Conservation (phyloP, 2,888 invertebrate genomes). For the Tinea pellionella region DNA sequence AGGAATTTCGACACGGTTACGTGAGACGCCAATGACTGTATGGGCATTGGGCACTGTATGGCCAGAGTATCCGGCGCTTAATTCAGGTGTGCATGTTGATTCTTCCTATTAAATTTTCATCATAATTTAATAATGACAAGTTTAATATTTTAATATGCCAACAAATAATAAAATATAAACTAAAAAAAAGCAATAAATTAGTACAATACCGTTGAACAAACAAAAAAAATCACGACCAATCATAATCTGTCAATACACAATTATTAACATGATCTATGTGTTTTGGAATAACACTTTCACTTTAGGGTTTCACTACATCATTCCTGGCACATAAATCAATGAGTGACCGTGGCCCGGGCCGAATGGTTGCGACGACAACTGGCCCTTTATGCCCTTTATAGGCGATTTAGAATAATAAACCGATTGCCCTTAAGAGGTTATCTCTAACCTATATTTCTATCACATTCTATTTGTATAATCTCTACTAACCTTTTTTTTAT, state of each 20-base stretch:
- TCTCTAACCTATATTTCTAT: neutral
- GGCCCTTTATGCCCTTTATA: constrained; percentile 38
- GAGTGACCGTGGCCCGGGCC: constrained; percentile 21
- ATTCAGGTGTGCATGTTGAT: no score
- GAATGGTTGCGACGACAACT: constrained; percentile 23
- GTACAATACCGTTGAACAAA: neutral
- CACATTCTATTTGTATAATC: neutral
- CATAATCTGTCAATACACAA: constrained; percentile 52
- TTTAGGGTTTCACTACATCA: constrained; percentile 25
- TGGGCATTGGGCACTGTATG: no score
- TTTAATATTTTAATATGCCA: no score
- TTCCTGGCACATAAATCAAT: constrained; percentile 52
- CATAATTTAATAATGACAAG: no score
- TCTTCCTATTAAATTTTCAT: no score
- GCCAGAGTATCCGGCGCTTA: no score
- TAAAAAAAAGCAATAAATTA: neutral
- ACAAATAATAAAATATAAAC: neutral
- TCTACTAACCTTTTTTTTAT: no score
- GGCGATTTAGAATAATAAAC: constrained; percentile 26
- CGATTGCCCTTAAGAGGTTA: constrained; percentile 9
- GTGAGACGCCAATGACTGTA: no score
- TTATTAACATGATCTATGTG: constrained; percentile 51
- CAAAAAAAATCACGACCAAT: constrained; percentile 4
- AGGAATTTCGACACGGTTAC: no score
- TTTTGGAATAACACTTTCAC: constrained; percentile 19